Conservation (phyloP, 2,113 vertebrate genomes). For the Albula glossodonta region DNA sequence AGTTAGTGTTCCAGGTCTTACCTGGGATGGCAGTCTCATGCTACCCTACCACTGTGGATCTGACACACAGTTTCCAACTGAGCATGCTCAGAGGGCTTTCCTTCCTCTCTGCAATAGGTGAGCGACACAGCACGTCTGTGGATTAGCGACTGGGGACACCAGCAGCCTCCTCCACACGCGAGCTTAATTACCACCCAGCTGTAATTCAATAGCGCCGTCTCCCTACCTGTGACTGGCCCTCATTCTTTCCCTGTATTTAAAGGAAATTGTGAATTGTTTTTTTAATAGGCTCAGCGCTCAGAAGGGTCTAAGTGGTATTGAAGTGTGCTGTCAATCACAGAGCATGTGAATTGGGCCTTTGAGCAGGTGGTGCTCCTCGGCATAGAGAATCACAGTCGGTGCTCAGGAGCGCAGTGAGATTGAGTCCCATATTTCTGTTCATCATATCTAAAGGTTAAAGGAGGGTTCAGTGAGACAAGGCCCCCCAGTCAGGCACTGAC, state of each 20-base stretch:
- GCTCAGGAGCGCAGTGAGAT: not conserved
- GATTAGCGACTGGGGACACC: not conserved
- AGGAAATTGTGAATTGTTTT: conserved; percentile 45
- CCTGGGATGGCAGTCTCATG: not conserved
- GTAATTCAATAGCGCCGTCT: conserved; percentile 36
- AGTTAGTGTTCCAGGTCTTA: not conserved
- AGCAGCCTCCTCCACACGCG: not conserved
- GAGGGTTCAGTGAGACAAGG: not conserved
- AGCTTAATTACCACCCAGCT: conserved; percentile 44
- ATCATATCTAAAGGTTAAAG: not conserved
- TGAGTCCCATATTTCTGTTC: not conserved
- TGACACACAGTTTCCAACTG: not conserved
- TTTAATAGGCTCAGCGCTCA: conserved; percentile 50
- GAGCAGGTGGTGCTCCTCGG: conserved; percentile 29
- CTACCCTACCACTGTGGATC: not conserved
- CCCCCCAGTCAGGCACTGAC: not conserved
- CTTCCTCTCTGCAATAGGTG: not conserved
- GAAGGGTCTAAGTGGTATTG: conserved; percentile 45
- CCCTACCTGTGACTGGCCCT: conserved; percentile 50
- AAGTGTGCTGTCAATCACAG: conserved; percentile 56
- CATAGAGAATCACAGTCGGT: not conserved
- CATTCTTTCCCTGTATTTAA: conserved; percentile 49
- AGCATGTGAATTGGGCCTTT: conserved; percentile 45
- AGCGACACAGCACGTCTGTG: too few relatives aligned
- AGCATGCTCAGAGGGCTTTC: not conserved